Conservation (phyloP, 2,888 invertebrate genomes). For the Leucozona laternaria region DNA sequence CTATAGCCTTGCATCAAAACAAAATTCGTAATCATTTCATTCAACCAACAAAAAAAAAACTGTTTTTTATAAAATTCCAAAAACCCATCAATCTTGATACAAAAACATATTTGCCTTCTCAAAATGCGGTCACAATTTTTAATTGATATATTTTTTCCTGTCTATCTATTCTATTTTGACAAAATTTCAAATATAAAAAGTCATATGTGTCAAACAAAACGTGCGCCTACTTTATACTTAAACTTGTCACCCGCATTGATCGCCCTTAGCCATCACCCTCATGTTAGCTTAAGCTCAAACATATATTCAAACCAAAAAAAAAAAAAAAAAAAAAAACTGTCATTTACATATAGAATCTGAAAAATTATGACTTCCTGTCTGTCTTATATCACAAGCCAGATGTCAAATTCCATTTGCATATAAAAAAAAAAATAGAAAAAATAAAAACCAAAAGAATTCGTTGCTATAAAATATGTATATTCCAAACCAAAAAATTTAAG, state of each 20-base stretch:
- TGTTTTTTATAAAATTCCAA: not conserved
- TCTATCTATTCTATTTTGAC: constrained; percentile 4
- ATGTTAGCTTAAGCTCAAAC: not conserved
- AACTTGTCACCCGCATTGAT: constrained; percentile 38
- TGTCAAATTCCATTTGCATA: constrained; percentile 64
- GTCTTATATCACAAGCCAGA: constrained; percentile 66
- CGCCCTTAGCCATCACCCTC: constrained; percentile 32
- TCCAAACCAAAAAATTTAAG: constrained; percentile 53
- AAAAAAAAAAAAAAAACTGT: constrained; percentile 8
- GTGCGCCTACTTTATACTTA: constrained; percentile 10
- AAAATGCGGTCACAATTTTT: constrained; percentile 10
- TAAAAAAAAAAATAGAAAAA: constrained; percentile 42
- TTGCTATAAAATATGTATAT: constrained; percentile 28
- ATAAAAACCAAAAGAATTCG: constrained; percentile 27
- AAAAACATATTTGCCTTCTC: not conserved
- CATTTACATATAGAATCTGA: constrained; percentile 41
- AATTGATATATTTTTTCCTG: constrained; percentile 22
- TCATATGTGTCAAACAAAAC: constrained; percentile 19
- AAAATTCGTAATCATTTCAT: not conserved
- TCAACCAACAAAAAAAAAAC: not conserved
- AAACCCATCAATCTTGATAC: not conserved
- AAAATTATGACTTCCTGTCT: constrained; percentile 73
- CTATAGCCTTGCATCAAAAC: too few species aligned
- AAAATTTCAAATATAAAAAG: constrained; percentile 2
- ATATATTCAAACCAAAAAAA: not conserved